Conservation (phyloP, 2,888 invertebrate genomes). For the Erebia epiphron region DNA sequence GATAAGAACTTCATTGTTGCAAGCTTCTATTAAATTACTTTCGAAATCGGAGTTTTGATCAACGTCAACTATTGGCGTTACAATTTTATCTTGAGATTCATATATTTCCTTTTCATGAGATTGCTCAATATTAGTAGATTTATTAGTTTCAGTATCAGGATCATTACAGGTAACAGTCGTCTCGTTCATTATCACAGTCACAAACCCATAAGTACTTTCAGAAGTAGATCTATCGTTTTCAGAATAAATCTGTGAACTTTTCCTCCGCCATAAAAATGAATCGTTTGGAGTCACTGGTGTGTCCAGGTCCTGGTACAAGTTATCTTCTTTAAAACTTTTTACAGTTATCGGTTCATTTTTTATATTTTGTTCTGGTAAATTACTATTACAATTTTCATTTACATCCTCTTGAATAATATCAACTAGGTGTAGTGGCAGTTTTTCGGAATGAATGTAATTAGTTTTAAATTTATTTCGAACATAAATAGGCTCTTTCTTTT, state of each 20-base stretch:
- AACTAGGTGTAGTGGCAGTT: conserved; percentile 69
- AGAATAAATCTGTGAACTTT: conserved; percentile 70
- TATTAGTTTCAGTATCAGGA: conserved; percentile 44
- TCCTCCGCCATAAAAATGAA: conserved; percentile 86
- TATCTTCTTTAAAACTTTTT: conserved; percentile 36
- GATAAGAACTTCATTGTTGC: conserved; percentile 69
- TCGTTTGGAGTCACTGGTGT: conserved; percentile 83
- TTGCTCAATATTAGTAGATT: conserved; percentile 49
- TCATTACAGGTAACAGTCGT: conserved; percentile 47
- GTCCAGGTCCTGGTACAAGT: conserved; percentile 58
- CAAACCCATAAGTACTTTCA: conserved; percentile 66
- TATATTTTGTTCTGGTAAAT: conserved; percentile 38
- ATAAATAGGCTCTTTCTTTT: conserved; percentile 69
- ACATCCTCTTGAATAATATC: conserved; percentile 77
- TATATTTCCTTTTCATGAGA: conserved; percentile 45
- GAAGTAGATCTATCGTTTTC: conserved; percentile 64
- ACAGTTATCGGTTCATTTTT: conserved; percentile 31
- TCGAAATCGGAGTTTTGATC: conserved; percentile 69
- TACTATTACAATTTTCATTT: conserved; percentile 51
- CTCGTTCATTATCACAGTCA: conserved; percentile 59
- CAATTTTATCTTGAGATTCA: conserved; percentile 53
- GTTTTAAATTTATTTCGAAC: conserved; percentile 75
- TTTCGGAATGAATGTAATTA: conserved; percentile 74
- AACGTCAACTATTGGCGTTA: conserved; percentile 43
- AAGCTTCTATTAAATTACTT: conserved; percentile 73